phyloP scores from a whole-genome alignment of 1,140 invertebrate species.

The Eumeta japonica region DNA sequence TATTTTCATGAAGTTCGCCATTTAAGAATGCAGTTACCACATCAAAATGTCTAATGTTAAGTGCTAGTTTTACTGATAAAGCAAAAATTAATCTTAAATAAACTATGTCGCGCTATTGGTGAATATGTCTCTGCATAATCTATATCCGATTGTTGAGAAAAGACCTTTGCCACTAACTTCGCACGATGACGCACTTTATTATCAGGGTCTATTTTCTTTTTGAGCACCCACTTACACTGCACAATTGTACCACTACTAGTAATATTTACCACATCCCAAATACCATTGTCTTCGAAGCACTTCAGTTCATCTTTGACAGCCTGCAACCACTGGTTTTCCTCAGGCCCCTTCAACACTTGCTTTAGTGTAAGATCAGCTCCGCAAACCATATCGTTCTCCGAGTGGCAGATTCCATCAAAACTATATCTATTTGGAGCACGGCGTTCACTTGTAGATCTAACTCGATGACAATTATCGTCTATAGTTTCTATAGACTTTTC shows the following conservation, averaged over 20 bases:
- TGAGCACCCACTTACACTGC: constrained; percentile 5
- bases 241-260: constrained; percentile 8
- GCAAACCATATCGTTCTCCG: too few species aligned
- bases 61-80: constrained; percentile 6
- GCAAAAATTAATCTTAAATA: too few species aligned
- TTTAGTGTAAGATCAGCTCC: too few species aligned
- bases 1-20: too few species aligned
- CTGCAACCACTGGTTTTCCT: constrained; percentile 10
- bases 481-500: too few species aligned
- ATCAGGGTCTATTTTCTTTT: neutral
- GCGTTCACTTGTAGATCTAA: too few species aligned
- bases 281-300: constrained; percentile 9
- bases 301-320: constrained; percentile 10
- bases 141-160: constrained; percentile 10
- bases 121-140: constrained; percentile 11
- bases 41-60: constrained; percentile 8
- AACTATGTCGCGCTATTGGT: constrained; percentile 9
- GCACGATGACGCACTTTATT: neutral
- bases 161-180: neutral
- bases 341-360: too few species aligned
- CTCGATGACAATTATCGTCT: too few species aligned
- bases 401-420: too few species aligned
- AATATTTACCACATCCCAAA: constrained; percentile 7
- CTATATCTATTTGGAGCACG: too few species aligned
- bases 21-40: too few species aligned